Evolutionary conservation across 2,113 vertebrate species (phyloP).

Genomic region (Circaetus gallicus): DNA sequence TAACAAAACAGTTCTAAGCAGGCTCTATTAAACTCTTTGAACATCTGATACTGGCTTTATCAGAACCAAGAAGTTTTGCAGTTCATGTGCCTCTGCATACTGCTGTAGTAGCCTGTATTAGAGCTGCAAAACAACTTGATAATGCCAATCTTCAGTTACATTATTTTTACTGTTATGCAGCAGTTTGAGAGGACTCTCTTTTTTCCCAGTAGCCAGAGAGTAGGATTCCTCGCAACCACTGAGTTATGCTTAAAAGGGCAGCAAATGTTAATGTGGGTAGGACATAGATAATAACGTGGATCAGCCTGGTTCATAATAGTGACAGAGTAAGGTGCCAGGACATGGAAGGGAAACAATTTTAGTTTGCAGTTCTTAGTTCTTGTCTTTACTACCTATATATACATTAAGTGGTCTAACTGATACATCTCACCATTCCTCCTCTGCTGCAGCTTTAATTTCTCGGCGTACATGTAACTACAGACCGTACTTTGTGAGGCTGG

Average conservation of each 20-base stretch:
- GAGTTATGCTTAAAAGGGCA: neutral
- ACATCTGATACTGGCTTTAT: neutral
- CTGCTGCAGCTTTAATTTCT: neutral
- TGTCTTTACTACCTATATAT: neutral
- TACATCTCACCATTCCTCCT: neutral
- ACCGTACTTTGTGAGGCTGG: neutral
- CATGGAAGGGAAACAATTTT: neutral
- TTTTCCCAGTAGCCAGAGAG: neutral
- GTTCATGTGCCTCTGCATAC: neutral
- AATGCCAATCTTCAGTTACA: neutral
- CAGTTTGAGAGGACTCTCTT: neutral
- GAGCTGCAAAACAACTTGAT: neutral
- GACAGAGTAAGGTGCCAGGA: neutral
- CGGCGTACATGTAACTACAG: neutral
- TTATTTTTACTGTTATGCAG: neutral
- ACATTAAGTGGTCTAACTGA: neutral
- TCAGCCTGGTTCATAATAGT: neutral
- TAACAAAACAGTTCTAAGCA: neutral
- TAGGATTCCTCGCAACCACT: neutral
- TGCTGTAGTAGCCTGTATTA: neutral
- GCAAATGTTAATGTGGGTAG: neutral
- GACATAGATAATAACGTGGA: neutral
- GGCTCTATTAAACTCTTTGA: neutral
- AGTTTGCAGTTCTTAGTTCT: neutral
- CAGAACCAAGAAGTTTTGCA: neutral